Conservation (phyloP, 1,140 invertebrate genomes). For the Hylaeus anthracinus region DNA sequence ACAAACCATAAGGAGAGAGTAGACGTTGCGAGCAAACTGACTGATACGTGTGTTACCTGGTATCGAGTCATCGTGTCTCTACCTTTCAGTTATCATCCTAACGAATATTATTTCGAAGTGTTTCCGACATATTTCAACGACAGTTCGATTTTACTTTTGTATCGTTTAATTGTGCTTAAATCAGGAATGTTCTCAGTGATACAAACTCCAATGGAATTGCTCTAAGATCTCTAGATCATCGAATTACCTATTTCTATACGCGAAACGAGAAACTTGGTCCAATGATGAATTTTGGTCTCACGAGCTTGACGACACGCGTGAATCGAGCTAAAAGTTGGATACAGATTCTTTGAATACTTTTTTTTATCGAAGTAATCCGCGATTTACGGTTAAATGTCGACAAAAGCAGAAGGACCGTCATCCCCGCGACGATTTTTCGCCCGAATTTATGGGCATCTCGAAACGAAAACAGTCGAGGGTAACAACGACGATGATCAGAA, state of each 20-base stretch:
- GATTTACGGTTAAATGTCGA: conserved; percentile 65
- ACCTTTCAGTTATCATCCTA: not conserved
- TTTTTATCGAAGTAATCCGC: not conserved
- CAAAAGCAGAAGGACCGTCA: conserved; percentile 80
- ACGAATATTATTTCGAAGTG: not conserved
- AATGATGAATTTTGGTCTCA: not conserved
- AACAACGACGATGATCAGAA: conserved; percentile 55
- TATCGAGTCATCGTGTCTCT: conserved; percentile 12
- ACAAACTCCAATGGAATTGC: not conserved
- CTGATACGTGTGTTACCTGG: conserved; percentile 64
- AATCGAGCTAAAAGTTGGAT: not conserved
- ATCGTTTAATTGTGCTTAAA: not conserved
- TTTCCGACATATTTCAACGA: no score
- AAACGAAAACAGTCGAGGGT: conserved; percentile 69
- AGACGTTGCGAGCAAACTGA: conserved; percentile 67
- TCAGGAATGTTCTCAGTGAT: conserved; percentile 3
- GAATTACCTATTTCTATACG: not conserved
- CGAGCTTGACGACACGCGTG: no score
- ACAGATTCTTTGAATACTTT: not conserved
- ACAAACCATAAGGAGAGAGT: conserved; percentile 70
- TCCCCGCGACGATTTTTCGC: conserved; percentile 86
- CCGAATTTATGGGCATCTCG: conserved; percentile 84
- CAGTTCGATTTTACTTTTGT: not conserved
- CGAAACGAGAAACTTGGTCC: not conserved
- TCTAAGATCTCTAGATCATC: no score